Evolutionary conservation across 2,888 invertebrate genomes (phyloP), one percentile per base, ranked within the genome.

Genomic region (Oscheius sp.): DNA sequence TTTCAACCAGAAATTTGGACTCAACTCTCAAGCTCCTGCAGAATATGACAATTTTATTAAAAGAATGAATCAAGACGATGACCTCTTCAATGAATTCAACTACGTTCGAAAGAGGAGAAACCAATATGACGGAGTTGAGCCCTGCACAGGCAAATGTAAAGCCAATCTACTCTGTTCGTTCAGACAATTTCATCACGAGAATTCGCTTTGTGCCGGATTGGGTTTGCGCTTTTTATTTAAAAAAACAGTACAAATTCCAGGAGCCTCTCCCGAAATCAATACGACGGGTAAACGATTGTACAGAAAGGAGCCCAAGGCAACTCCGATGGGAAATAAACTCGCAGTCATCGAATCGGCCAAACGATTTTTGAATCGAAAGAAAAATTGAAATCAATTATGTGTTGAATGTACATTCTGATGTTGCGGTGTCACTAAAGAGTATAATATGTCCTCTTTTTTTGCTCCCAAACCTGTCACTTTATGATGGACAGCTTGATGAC

Each of bases 11-110:
- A 74, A 75, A 50, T 76, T 76, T 33, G 75, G 76, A 33, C 52
- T 76, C 17, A 69, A 67, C 17, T 64, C 66, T 25, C 70, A 75
- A 17, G 90, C 92, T 45, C 95, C 96, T 0, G 90, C 91, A 78
- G 95, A 96, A 87, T 96, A 96, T 96, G 92, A 95, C 87, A 91
- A 92, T 75, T 90, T 96, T 37, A 92, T 95, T 31, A 91, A 93
- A 83, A 91, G 92, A 83, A 92, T 97, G 92, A 92, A 93, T 23
- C 91, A 92, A 69, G 93, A 95, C 88, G 92, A 93, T 79, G 91
- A 92, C 65, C 88, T 94, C 6, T 95, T 96, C 87, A 92, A 94
- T 86, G 89, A 92, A 80, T 96, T 94, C 61, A 89, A 29, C 20
- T 23, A 25, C 87, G 80, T 82, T 48, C 72, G 74, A 46, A 75